Evolutionary conservation across 2,113 vertebrate species (phyloP), one percentile per base, ranked within the genome.

Genomic region (Theristicus caerulescens): DNA sequence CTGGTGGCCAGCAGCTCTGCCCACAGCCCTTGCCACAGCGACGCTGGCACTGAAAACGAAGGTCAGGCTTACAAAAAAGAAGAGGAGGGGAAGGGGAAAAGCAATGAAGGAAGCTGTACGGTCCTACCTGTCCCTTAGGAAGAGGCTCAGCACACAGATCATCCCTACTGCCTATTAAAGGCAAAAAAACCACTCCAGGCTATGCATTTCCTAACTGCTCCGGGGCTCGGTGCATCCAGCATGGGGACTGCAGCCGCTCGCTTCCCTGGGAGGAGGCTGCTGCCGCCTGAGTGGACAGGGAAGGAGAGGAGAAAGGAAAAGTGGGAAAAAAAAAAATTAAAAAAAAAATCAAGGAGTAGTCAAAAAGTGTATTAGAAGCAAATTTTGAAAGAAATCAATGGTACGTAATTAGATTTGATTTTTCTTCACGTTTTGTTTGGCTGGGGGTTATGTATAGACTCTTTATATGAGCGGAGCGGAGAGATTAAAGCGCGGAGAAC

Each of bases 311-410:
- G 87, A 64, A 81, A 66, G 82, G 59, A 80, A 76, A 90, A 88
- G 34, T 14, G 29, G 31, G 46, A 3, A 2, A 6, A 27, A n/a
- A 31, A n/a, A 38, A 51, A 4, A 34, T 42, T 40, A 9, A 65
- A 66, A 62, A 81, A 46, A 67, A 20, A 81, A 86, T n/a, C 44
- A 40, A 93, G 88, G 93, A 92, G 61, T 67, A 82, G 77, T 67
- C 91, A 78, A 95, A 94, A 96, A 96, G 91, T 90, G 71, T 95
- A 87, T 89, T 94, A 65, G 31, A 94, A 95, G 93, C 91, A 98
- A 96, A 97, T 98, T 92, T 95, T 97, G 94, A 96, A 94, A 86
- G 94, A 96, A 97, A 98, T 98, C 97, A 65, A 96, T 95, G 96
- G 71, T 54, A 26, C 29, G 82, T 97, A 93, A 98, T 98, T 95